Percentiles rank a stretch among this genome's conserved stretches.
Evolutionary conservation across 2,888 invertebrate species (phyloP).

Genomic region (Chouioia cunea): DNA sequence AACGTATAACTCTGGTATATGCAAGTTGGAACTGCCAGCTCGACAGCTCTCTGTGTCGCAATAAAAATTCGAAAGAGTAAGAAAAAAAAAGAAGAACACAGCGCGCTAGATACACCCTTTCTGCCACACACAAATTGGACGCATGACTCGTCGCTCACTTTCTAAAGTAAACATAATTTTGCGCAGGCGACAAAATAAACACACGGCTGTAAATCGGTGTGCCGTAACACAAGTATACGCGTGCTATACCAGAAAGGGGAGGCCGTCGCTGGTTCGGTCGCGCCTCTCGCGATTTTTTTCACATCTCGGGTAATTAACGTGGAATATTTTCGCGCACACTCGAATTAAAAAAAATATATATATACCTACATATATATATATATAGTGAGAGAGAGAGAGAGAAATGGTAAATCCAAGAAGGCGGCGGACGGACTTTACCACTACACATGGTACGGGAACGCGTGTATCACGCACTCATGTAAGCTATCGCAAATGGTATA

Average conservation of each 20-base stretch:
- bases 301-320: conserved; percentile 12
- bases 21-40: neutral
- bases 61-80: neutral
- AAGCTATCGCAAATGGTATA: conserved; percentile 44
- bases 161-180: conserved; percentile 27
- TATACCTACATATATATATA: no score
- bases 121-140: neutral
- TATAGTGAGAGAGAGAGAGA: no score
- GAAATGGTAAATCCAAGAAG: conserved; percentile 6
- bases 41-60: neutral
- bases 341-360: no score
- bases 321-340: conserved; percentile 32
- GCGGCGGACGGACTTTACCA: conserved; percentile 10
- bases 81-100: no score
- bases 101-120: neutral
- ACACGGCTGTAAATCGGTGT: conserved; percentile 3
- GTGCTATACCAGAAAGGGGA: conserved; percentile 21
- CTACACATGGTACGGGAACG: neutral
- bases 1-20: conserved; percentile 14
- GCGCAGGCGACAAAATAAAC: conserved; percentile 13
- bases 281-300: conserved; percentile 2
- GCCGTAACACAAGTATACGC: conserved; percentile 3
- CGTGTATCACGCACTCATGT: neutral
- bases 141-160: conserved; percentile 20
- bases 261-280: conserved; percentile 21